Conservation (phyloP, 30 jellyfish, hydroid and myxozoan genomes). For the Turritopsis rubra region DNA sequence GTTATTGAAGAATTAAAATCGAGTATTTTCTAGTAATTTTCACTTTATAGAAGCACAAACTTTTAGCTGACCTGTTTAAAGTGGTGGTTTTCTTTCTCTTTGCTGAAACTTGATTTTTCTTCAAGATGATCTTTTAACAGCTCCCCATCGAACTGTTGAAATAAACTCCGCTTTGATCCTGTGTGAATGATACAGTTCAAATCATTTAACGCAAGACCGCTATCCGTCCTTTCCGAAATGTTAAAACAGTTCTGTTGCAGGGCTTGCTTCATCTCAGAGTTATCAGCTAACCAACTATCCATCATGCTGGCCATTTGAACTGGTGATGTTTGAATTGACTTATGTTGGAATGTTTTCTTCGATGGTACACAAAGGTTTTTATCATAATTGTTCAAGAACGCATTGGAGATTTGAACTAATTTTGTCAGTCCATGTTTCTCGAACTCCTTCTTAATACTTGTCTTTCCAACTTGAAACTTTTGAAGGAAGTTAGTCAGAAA, state of each 20-base stretch:
- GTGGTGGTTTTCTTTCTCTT: not conserved
- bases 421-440: not conserved
- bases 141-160: not conserved
- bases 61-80: not conserved
- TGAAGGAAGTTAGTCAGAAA: not conserved
- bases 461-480: not conserved
- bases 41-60: not conserved
- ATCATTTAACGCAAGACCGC: not conserved
- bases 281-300: not conserved
- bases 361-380: not conserved
- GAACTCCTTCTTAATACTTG: not conserved
- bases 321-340: not conserved
- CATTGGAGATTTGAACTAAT: not conserved
- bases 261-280: not conserved
- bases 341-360: not conserved
- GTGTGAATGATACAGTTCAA: not conserved
- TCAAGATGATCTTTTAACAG: not conserved
- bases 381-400: not conserved
- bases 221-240: not conserved
- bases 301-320: not conserved
- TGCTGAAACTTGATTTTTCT: not conserved
- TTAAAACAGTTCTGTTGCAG: not conserved
- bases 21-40: no score
- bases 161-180: not conserved
- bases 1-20: no score